These are phyloP conservation scores for Homarus americanus DNA, from an alignment of 1,140 invertebrate genomes.

Conservation along the genomic window DNA sequence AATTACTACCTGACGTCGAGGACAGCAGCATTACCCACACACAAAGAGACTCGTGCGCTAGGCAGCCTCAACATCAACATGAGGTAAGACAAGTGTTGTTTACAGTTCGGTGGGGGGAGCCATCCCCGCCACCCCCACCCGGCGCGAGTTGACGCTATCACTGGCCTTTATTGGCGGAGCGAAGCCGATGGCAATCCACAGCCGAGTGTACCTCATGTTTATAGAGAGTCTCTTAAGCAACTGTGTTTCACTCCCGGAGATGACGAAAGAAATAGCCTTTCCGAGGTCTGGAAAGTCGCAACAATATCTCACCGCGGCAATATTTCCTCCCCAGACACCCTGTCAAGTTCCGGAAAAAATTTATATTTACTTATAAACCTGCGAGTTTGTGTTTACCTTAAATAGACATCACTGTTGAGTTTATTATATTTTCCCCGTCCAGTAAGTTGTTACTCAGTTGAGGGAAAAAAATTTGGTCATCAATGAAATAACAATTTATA, in stretches of 20 bases:
- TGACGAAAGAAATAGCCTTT: background rate
- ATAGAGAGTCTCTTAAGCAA: constrained; percentile 1
- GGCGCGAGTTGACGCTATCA: background rate
- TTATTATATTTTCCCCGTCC: no score
- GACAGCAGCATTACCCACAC: no score
- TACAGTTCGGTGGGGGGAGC: background rate
- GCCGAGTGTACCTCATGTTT: constrained; percentile 9
- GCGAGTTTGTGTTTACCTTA: no score
- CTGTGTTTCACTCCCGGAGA: constrained; percentile 2
- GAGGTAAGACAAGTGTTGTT: background rate
- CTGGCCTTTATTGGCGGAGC: constrained; percentile 5
- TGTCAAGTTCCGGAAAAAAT: no score
- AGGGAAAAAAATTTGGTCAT: no score
- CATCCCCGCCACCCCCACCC: background rate
- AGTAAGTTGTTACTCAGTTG: no score
- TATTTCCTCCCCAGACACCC: background rate
- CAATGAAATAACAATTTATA: no score
- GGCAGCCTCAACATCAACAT: background rate
- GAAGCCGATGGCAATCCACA: constrained; percentile 5
- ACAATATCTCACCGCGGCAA: background rate
- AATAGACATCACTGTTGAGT: no score
- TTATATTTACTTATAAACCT: no score
- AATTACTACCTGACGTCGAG: no score
- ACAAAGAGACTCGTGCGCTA: no score
- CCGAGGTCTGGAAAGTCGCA: background rate